Evolutionary conservation across 2,797 vertebrate species (phyloP), one percentile per base, ranked within the genome.

Genomic region (Myotis vivesi): DNA sequence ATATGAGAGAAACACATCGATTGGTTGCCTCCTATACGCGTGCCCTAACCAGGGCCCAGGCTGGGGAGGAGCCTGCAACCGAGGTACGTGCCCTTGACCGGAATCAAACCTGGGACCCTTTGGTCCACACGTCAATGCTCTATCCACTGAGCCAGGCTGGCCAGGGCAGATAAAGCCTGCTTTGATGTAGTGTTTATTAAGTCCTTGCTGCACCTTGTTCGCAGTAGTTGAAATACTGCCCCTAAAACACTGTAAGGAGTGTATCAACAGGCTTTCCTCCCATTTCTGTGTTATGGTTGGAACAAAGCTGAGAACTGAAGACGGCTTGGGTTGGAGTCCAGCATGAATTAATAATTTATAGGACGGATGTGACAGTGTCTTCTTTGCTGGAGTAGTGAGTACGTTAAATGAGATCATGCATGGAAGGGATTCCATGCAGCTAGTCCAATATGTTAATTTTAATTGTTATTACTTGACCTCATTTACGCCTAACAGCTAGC

Each of bases 241-340:
- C 28, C 22, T 12, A 20, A 15, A 22, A 16, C 10, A 0, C 17
- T 5, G 19, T 46, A 36, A 46, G 51, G 71, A 16, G 8, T 6
- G 0, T 17, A 15, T 6, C 33, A 1, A 1, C 51, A 23, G 33
- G 51, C 71, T 79, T 20, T 11, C 15, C 38, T 68, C n/a, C 82
- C 2, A 0, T 11, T 13, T 33, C 68, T 72, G 11, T 3, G 0
- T 10, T 9, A 8, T 8, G 64, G 13, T 69, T 66, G 19, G n/a
- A 36, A 30, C 2, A 28, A 20, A 12, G 44, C 83, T 68, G 33
- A 36, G 10, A 20, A 59, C 12, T 33, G 66, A 33, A 30, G n/a
- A 13, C 17, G 33, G 5, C 30, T 51, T 44, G 44, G 49, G 28
- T 55, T 73, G n/a, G 68, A 73, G 46, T 71, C 33, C n/a, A 49